Evolutionary conservation across 2,113 vertebrate species (phyloP).

Genomic region (Tachysurus vachellii): DNA sequence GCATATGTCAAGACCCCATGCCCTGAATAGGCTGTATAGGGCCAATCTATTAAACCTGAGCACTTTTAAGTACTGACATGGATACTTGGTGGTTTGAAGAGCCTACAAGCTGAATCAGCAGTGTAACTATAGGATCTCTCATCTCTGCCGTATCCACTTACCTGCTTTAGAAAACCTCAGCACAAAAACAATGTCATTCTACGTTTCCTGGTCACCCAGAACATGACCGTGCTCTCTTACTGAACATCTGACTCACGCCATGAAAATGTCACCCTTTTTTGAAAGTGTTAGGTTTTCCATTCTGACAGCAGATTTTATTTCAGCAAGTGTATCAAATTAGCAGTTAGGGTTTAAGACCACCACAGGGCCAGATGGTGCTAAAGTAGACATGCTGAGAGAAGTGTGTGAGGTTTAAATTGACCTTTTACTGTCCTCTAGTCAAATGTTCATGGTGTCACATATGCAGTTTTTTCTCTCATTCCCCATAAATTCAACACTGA

Average conservation of each 20-base stretch:
- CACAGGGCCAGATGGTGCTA: constrained; percentile 32
- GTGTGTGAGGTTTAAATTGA: neutral
- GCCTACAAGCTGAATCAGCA: constrained; percentile 48
- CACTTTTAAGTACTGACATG: constrained; percentile 51
- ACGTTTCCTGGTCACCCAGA: constrained; percentile 23
- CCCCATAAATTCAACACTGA: neutral
- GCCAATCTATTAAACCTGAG: constrained; percentile 55
- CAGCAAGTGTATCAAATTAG: constrained; percentile 11
- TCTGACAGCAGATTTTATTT: constrained; percentile 27
- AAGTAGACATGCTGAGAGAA: constrained; percentile 14
- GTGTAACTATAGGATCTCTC: constrained; percentile 21
- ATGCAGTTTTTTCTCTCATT: constrained; percentile 9
- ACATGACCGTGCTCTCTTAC: neutral
- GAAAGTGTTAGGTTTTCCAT: neutral
- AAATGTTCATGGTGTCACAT: constrained; percentile 3
- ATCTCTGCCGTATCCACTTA: constrained; percentile 37
- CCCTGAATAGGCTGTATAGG: constrained; percentile 53
- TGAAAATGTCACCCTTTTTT: constrained; percentile 13
- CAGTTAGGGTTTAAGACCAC: constrained; percentile 10
- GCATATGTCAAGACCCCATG: constrained; percentile 33
- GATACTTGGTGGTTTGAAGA: constrained; percentile 56
- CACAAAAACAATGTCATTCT: constrained; percentile 39
- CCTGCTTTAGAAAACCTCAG: constrained; percentile 42
- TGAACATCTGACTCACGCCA: neutral
- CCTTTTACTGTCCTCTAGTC: neutral